A percentile compares a stretch with the other conserved stretches of the same genome.
phyloP scores from a whole-genome alignment of 2,888 invertebrate genomes.

The Xanthia icteritia region DNA sequence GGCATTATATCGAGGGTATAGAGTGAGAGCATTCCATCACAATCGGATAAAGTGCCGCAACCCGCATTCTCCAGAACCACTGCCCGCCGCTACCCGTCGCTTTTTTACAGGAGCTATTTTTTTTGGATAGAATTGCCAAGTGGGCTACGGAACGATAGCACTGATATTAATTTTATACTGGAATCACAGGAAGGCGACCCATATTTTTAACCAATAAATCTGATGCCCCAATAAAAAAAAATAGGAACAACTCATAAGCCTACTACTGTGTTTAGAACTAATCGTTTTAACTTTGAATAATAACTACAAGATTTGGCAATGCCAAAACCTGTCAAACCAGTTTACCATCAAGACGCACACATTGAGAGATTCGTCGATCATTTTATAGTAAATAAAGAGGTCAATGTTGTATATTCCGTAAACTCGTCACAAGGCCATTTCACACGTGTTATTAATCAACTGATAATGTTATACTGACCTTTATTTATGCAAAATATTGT shows the following conservation, averaged over 20 bases:
- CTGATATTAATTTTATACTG: not conserved
- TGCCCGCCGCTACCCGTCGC: too few relatives aligned
- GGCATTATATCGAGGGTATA: too few relatives aligned
- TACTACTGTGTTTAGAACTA: not conserved
- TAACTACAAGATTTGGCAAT: conserved; percentile 18
- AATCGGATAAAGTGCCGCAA: too few relatives aligned
- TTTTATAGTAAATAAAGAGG: conserved; percentile 41
- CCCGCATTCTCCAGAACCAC: too few relatives aligned
- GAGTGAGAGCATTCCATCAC: too few relatives aligned
- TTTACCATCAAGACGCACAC: not conserved
- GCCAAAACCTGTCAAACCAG: conserved; percentile 16
- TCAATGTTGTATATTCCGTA: conserved; percentile 48
- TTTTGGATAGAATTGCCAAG: too few relatives aligned
- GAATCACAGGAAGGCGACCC: not conserved
- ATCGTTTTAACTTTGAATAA: conserved; percentile 1
- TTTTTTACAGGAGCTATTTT: too few relatives aligned
- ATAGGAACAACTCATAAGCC: not conserved
- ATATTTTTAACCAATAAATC: not conserved
- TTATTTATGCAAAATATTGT: conserved; percentile 8
- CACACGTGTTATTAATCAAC: conserved; percentile 15
- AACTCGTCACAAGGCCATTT: conserved; percentile 42
- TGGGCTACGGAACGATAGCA: not conserved
- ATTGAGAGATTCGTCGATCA: not conserved
- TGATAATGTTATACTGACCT: conserved; percentile 45
- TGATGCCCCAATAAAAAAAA: not conserved